Evolutionary conservation across 2,113 vertebrate genomes (phyloP), one percentile per base, ranked within the genome.

Genomic region (Macrotus californicus): DNA sequence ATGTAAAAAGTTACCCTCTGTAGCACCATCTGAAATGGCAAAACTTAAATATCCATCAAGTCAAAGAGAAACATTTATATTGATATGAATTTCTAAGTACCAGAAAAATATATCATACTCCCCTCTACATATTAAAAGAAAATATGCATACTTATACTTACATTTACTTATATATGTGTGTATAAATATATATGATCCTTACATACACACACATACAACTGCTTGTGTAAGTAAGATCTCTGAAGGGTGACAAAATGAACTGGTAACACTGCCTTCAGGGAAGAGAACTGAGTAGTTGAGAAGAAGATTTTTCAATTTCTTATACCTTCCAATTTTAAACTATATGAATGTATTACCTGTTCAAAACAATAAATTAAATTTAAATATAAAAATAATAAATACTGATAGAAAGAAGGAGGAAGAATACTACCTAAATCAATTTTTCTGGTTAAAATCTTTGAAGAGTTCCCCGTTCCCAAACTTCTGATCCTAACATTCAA

Each of bases 401-500:
- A 29, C 52, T 84, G 46, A 79, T 36, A 87, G 39, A 82, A 84
- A 48, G 18, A 69, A 50, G 34, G 76, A 92, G 19, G 36, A 89
- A 67, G 36, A 84, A 89, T 18, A 59, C 26, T 54, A 73, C 34
- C 64, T 87, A 81, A 69, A 48, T 61, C 56, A 83, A 61, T 75
- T 85, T 70, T 14, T 79, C 11, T 7, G 24, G 26, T 59, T 56
- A 83, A 89, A 89, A 89, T 70, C 9, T 41, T 82, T 86, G 3
- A 87, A 89, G 12, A 86, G 82, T 82, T 73, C n/a, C 9, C 64
- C 46, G 80, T 80, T 91, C 95, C 66, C 82, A 93, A 93, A 90
- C 48, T 73, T 21, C 34, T 67, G 52, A 94, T 39, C 4, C 72
- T 91, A 46, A 95, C 34, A 91, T 85, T 88, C 64, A 79, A 90